Conservation (phyloP, 2,113 vertebrate species). For the Larimichthys polyactis region DNA sequence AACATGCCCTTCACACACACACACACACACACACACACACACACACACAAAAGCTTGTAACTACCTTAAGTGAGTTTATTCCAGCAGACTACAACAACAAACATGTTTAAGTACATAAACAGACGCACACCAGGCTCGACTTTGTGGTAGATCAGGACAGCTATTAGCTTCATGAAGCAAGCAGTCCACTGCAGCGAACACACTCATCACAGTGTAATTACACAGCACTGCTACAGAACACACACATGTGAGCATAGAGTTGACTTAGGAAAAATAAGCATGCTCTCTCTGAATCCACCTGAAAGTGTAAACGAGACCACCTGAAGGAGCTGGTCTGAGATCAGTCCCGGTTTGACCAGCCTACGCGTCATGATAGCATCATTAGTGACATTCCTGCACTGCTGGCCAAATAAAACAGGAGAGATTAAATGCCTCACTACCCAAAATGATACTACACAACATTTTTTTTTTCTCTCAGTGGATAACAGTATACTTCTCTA, state of each 20-base stretch:
- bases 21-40: constrained; percentile 37
- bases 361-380: constrained; percentile 33
- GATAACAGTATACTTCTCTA: neutral
- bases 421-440: constrained; percentile 21
- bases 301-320: neutral
- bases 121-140: neutral
- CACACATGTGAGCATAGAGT: constrained; percentile 24
- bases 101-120: neutral
- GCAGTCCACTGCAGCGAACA: constrained; percentile 29
- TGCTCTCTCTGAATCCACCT: neutral
- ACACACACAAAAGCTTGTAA: neutral
- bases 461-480: neutral
- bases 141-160: constrained; percentile 49
- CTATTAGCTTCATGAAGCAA: constrained; percentile 12
- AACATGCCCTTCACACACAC: constrained; percentile 46
- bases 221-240: constrained; percentile 13
- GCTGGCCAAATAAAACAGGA: constrained; percentile 21
- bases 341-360: neutral
- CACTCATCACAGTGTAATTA: constrained; percentile 2
- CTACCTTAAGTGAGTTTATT: constrained; percentile 26
- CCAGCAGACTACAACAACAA: neutral
- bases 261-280: neutral
- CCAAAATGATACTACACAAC: neutral
- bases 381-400: constrained; percentile 35
- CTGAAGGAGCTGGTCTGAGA: neutral